Conservation (phyloP, 2,888 invertebrate genomes). For the Melieria omissa region DNA sequence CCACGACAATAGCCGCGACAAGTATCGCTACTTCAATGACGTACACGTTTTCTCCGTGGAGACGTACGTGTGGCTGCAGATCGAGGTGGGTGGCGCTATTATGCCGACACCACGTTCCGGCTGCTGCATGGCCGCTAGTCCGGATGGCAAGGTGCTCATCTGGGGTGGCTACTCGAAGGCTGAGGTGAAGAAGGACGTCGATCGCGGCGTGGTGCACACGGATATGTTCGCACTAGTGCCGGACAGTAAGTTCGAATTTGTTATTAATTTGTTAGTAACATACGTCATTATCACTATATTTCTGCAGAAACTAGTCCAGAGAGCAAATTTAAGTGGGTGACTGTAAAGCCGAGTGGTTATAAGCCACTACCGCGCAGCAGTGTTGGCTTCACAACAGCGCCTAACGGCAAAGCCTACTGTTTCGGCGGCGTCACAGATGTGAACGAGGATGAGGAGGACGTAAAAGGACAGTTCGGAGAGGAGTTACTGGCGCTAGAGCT, state of each 20-base stretch:
- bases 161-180: constrained; percentile 85
- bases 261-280: not conserved
- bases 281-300: not conserved
- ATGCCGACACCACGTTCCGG: constrained; percentile 84
- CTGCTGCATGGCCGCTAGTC: constrained; percentile 70
- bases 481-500: constrained; percentile 82
- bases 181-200: constrained; percentile 78
- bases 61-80: constrained; percentile 80
- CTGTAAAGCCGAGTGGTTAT: constrained; percentile 74
- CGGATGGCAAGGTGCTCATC: constrained; percentile 75
- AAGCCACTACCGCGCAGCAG: constrained; percentile 76
- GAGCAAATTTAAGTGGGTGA: constrained; percentile 79
- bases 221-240: constrained; percentile 77
- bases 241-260: constrained; percentile 70
- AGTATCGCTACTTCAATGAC: constrained; percentile 91
- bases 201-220: constrained; percentile 76
- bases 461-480: constrained; percentile 83
- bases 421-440: constrained; percentile 90
- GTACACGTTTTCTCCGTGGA: constrained; percentile 84
- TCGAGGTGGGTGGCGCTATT: constrained; percentile 73
- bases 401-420: constrained; percentile 77
- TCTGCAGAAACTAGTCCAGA: constrained; percentile 71
- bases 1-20: constrained; percentile 82
- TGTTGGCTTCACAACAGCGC: constrained; percentile 73
- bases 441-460: constrained; percentile 84